phyloP scores from a whole-genome alignment of 2,888 invertebrate genomes.

The Neocrepidodera transversa region DNA sequence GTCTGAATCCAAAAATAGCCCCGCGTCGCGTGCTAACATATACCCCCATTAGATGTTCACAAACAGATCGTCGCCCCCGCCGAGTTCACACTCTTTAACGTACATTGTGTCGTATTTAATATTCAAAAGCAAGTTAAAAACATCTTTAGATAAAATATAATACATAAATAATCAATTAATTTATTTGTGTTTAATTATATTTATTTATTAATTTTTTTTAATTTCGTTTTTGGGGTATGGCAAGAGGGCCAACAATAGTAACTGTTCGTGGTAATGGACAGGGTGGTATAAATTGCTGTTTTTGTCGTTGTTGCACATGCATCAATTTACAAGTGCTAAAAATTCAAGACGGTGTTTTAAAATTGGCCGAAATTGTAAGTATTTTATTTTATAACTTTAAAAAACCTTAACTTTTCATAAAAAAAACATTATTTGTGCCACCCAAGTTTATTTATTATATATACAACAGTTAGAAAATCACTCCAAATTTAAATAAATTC shows the following conservation, averaged over 20 bases:
- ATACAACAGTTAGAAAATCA: no score
- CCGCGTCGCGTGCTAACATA: constrained; percentile 1
- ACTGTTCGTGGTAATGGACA: constrained; percentile 31
- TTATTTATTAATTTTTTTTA: neutral
- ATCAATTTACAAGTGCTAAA: constrained; percentile 78
- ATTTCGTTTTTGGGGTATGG: constrained; percentile 18
- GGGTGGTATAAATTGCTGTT: constrained; percentile 69
- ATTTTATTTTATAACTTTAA: neutral
- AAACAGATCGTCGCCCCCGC: constrained; percentile 20
- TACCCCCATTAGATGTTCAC: constrained; percentile 17
- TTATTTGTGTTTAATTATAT: neutral
- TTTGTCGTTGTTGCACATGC: constrained; percentile 80
- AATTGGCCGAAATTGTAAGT: constrained; percentile 78
- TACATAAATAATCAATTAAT: no score
- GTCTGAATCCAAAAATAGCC: constrained; percentile 22
- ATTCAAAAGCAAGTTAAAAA: neutral
- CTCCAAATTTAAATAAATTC: no score
- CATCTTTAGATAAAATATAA: neutral
- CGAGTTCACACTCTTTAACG: neutral
- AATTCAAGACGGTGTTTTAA: constrained; percentile 75
- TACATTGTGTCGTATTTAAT: neutral
- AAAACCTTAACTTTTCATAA: no score
- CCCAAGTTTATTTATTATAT: no score
- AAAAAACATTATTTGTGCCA: no score
- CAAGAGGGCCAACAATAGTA: constrained; percentile 40